Evolutionary conservation across 2,113 vertebrate species (phyloP), one percentile per base, ranked within the genome.

Genomic region (Puntigrus tetrazona): DNA sequence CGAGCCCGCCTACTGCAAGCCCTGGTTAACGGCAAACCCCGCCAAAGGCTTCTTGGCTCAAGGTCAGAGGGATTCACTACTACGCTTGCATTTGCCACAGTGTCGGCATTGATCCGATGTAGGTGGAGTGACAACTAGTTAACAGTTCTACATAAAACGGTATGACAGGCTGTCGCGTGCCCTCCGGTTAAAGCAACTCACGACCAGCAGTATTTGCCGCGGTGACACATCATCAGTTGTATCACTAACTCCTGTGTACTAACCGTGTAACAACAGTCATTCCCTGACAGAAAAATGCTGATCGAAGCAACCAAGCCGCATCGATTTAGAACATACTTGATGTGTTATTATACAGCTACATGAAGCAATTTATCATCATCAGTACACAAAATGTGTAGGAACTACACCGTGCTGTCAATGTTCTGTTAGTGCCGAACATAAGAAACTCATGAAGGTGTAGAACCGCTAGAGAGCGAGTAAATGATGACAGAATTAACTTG

Each of bases 11-110:
- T 99, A 98, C 90, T 97, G 96, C 93, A 99, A 99, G 87, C 92
- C 92, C 47, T 99, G 98, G 98, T 92, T 99, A 82, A 95, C 72
- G 0, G 96, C 96, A 88, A 97, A 93, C 86, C 98, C 98, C 10
- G 90, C 90, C 25, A 96, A 95, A 91, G 97, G 98, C 61, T 98
- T 98, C 89, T 94, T 99, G 47, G 91, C 95, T 13, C 92, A 97
- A 92, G 97, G 98, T 98, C 87, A 94, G 92, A 25, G 43, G 41
- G 8, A 29, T 41, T 3, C 45, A 55, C 8, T 20, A 22, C 7
- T 47, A 16, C 20, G 34, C 31, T 29, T 13, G 7, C 31, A n/a
- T 41, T 27, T 36, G 13, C 20, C 18, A 25, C 38, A 36, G 14
- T 74, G 69, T 36, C 18, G 65, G 16, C 36, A 31, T 36, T n/a